Conservation (phyloP, 1,140 invertebrate genomes). For the Vanessa atalanta region DNA sequence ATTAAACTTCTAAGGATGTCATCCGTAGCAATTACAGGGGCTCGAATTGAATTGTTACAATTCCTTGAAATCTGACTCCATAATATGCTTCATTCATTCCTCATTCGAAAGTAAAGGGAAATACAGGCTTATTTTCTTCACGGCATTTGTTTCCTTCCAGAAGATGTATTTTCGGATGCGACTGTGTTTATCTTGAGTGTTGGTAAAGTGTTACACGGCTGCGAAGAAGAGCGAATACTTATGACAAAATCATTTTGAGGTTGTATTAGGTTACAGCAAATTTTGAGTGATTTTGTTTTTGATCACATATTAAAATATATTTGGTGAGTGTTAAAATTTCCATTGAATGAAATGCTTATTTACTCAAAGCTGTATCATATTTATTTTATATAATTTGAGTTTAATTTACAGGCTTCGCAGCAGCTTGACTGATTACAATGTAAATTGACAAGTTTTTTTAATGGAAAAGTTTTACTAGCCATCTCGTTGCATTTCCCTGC, state of each 20-base stretch:
- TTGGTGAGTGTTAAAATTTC: no score
- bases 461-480: no score
- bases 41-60: constrained; percentile 12
- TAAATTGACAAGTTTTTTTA: no score
- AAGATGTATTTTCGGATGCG: constrained; percentile 72
- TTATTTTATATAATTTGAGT: no score
- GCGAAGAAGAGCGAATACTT: not conserved
- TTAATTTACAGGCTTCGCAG: no score
- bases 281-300: no score
- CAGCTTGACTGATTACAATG: no score
- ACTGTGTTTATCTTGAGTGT: constrained; percentile 64
- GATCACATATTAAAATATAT: no score
- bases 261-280: not conserved
- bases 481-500: no score
- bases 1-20: not conserved
- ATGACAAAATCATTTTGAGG: not conserved
- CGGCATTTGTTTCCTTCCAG: constrained; percentile 69
- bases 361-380: no score
- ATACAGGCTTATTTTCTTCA: constrained; percentile 67
- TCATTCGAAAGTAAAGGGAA: constrained; percentile 44
- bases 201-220: constrained; percentile 40
- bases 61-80: constrained; percentile 41
- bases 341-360: no score
- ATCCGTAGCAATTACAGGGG: not conserved
- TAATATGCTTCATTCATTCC: constrained; percentile 45